phyloP scores from a whole-genome alignment of 2,113 vertebrate species.

The Cranoglanis bouderius region DNA sequence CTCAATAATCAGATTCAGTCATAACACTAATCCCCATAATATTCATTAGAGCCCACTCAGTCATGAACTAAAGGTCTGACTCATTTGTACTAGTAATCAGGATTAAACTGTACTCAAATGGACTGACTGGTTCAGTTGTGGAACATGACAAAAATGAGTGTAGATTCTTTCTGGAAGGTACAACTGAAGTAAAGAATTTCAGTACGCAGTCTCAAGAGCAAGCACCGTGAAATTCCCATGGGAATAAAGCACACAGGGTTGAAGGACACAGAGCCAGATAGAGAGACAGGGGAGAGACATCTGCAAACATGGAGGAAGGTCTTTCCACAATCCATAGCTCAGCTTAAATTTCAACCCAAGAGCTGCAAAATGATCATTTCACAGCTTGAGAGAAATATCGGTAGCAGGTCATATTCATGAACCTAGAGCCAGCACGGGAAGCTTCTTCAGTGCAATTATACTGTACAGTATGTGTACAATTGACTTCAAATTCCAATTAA shows the following conservation, averaged over 20 bases:
- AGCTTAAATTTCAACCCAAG: slow-evolving; percentile 38
- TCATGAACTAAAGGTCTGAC: not conserved
- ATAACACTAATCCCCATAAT: not conserved
- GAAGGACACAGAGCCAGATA: slow-evolving; percentile 30
- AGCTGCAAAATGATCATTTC: not conserved
- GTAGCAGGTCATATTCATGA: not conserved
- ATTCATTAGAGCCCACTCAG: not conserved
- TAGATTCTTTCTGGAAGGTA: not conserved
- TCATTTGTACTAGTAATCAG: not conserved
- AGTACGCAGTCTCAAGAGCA: not conserved
- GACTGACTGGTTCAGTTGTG: not conserved
- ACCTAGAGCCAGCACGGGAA: not conserved
- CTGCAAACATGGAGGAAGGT: slow-evolving; percentile 3
- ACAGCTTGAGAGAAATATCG: not conserved
- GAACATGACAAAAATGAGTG: not conserved
- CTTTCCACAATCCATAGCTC: slow-evolving; percentile 19
- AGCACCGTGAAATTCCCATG: slow-evolving; percentile 27
- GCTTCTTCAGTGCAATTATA: not conserved
- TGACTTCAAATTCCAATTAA: not conserved
- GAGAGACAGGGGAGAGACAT: not conserved
- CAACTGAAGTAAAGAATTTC: not conserved
- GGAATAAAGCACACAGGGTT: slow-evolving; percentile 17
- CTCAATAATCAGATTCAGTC: not conserved
- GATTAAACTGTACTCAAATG: not conserved
- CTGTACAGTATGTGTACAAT: not conserved